Evolutionary conservation across 1,140 invertebrate genomes (phyloP).

Genomic region (roundworm (Caenorhabditis elegans)): WBcel235 BX284604.4:2965001-2965500

Average conservation of each 20-base stretch:
- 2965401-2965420: slow-evolving; percentile 53
- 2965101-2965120: too few species aligned
- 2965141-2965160: too few species aligned
- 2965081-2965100: too few species aligned
- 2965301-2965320: slow-evolving; percentile 51
- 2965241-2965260: slow-evolving; percentile 4
- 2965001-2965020: too few species aligned
- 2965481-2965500: slow-evolving; percentile 52
- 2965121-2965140: too few species aligned
- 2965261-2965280: slow-evolving; percentile 19
- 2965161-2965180: too few species aligned
- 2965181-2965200: too few species aligned
- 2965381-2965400: slow-evolving; percentile 16
- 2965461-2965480: slow-evolving; percentile 60
- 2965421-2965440: slow-evolving; percentile 38
- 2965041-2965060: too few species aligned
- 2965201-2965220: too few species aligned
- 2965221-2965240: too few species aligned
- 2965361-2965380: slow-evolving; percentile 61
- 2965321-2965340: slow-evolving; percentile 49
- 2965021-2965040: too few species aligned
- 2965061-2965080: too few species aligned
- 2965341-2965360: slow-evolving; percentile 63
- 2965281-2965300: slow-evolving; percentile 51
- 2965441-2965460: slow-evolving; percentile 51